phyloP scores from a whole-genome alignment of 2,888 invertebrate genomes.

The Cheilosia soror region DNA sequence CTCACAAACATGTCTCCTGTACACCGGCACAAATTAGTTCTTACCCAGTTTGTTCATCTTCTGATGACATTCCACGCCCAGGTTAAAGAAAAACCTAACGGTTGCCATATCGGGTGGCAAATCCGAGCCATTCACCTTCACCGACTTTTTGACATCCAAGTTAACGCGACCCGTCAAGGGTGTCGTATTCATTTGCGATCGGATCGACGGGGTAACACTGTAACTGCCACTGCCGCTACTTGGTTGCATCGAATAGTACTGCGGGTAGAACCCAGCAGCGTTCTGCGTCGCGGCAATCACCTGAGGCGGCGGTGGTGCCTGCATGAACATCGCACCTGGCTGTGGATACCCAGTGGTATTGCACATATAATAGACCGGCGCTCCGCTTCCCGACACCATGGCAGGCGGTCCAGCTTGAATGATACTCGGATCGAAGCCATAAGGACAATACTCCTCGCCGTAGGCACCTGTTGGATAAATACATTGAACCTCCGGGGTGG shows the following conservation, averaged over 20 bases:
- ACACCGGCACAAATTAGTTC: neutral
- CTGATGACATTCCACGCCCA: conserved; percentile 85
- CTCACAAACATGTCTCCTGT: neutral
- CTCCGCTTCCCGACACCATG: conserved; percentile 72
- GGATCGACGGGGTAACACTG: conserved; percentile 50
- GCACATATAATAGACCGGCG: conserved; percentile 73
- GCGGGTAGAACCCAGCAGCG: conserved; percentile 50
- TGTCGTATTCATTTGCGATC: conserved; percentile 60
- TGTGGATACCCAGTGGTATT: conserved; percentile 61
- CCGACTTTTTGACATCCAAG: conserved; percentile 79
- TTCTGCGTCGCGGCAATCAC: conserved; percentile 56
- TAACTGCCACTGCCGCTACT: conserved; percentile 37
- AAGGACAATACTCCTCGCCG: conserved; percentile 77
- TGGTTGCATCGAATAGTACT: conserved; percentile 52
- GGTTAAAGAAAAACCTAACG: conserved; percentile 88
- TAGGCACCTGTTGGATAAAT: conserved; percentile 76
- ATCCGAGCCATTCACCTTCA: conserved; percentile 79
- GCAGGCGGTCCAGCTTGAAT: conserved; percentile 73
- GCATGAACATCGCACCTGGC: conserved; percentile 74
- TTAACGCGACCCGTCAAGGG: conserved; percentile 77
- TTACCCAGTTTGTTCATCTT: conserved; percentile 65
- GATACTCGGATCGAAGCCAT: conserved; percentile 76
- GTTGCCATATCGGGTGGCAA: conserved; percentile 85
- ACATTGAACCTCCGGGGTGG: conserved; percentile 70
- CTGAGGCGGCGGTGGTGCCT: conserved; percentile 62